Evolutionary conservation across 2,888 invertebrate species (phyloP), one percentile per base, ranked within the genome.

Genomic region (Lumbricus terrestris): DNA sequence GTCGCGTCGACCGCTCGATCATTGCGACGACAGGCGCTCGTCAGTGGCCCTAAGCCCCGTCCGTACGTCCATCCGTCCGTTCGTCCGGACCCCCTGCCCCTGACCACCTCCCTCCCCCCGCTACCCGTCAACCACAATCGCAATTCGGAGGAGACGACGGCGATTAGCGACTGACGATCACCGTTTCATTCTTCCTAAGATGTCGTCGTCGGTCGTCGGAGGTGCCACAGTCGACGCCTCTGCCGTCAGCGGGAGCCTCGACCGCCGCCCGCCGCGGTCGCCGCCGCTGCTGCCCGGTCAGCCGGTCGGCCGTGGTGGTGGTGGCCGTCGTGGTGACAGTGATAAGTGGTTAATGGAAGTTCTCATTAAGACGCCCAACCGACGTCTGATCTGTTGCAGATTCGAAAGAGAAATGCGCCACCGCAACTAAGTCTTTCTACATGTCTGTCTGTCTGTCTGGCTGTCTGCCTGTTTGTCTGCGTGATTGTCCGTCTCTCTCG

Each of bases 261-360:
- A 42, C 18, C 33, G 54, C n/a, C 69, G 69, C 69, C 3, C 29
- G 69, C 5, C 8, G 20, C 6, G 29, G 8, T 35, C 35, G 0
- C 85, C 18, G 13, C 35, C 6, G 35, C 35, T 23, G 20, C 37
- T 23, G 35, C 11, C 83, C 34, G 29, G 34, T 34, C 35, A 34
- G 15, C n/a, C n/a, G 85, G 35, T 35, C 85, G 85, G 23, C 85
- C 20, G 37, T 11, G 40, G 40, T 11, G 40, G 37, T n/a, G 6
- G 37, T 11, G 40, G 40, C 6, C 8, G 37, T 6, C 35, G 37
- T 35, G 85, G 35, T 85, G 85, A 85, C 85, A 85, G 85, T 85
- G 85, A 85, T 85, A 85, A 85, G 85, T 85, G 85, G 85, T 85
- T 85, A 85, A 85, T 85, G 85, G 85, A 85, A 85, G 85, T 85